phyloP scores from a whole-genome alignment of 2,113 vertebrate genomes.

The Piaya cayana region DNA sequence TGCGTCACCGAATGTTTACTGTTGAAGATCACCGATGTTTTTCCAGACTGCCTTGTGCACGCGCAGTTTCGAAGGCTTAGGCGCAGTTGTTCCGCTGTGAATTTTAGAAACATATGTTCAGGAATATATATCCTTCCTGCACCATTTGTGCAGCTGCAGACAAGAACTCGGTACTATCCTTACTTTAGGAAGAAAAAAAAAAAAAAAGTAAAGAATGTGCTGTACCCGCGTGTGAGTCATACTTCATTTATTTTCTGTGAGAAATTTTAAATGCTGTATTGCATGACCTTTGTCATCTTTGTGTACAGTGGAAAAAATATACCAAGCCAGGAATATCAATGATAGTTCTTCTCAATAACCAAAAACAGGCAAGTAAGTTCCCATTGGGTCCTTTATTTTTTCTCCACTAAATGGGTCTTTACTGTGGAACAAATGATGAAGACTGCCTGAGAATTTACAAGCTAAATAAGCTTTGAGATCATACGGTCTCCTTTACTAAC shows the following conservation, averaged over 20 bases:
- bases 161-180: slow-evolving; percentile 39
- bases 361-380: slow-evolving; percentile 55
- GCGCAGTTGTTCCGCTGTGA: background rate
- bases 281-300: slow-evolving; percentile 60
- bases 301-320: slow-evolving; percentile 69
- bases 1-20: slow-evolving; percentile 52
- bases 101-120: slow-evolving; percentile 45
- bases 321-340: slow-evolving; percentile 67
- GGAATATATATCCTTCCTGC: background rate
- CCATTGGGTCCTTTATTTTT: background rate
- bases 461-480: slow-evolving; percentile 38
- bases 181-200: background rate
- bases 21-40: slow-evolving; percentile 41
- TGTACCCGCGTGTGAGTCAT: slow-evolving; percentile 60
- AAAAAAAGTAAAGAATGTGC: slow-evolving; percentile 30
- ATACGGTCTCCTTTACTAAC: background rate
- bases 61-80: background rate
- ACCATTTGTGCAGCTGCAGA: slow-evolving; percentile 26
- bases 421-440: slow-evolving; percentile 56
- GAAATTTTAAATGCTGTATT: slow-evolving; percentile 59
- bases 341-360: slow-evolving; percentile 52
- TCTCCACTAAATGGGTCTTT: background rate
- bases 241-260: slow-evolving; percentile 52
- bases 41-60: slow-evolving; percentile 2
- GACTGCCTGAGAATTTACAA: slow-evolving; percentile 49